Evolutionary conservation across 2,888 invertebrate species (phyloP), one percentile per base, ranked within the genome.

Genomic region (Lycaena phlaeas): DNA sequence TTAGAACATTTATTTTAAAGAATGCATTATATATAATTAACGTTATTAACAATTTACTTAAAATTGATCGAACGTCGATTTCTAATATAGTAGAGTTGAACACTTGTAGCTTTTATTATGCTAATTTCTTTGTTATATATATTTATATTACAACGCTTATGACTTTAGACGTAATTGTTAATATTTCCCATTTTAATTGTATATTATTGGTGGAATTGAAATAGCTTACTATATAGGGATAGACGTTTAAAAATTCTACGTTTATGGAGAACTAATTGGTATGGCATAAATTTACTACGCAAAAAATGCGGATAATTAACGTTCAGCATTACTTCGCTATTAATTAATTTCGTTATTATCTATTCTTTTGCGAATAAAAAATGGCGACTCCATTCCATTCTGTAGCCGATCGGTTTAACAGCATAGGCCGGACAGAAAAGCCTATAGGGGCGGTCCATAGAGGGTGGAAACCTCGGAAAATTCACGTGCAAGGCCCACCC

Each of bases 401-500:
- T 44, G 45, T 64, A 75, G 67, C 63, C 78, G 73, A 81, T 82
- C 77, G 68, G 76, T 81, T 78, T 76, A 82, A 79, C 81, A 74
- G 79, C 77, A 81, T 82, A 84, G 84, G 84, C 84, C 74, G 82
- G 81, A 81, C 82, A 82, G 84, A 84, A 84, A 84, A 82, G 84
- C 84, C 82, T 82, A 82, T 77, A 82, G 84, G 82, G 84, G 84
- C 84, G 84, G 82, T 78, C 81, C 82, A 81, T 65, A 60, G 75
- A 74, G 84, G 84, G 84, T 82, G 82, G 84, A 76, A 82, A 82
- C 84, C 75, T 81, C 73, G 82, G 84, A 81, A 84, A 81, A 79
- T 81, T 82, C 79, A 81, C 79, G 79, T 78, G 75, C 69, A 68
- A 73, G 70, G 54, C 76, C 79, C 79, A 73, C 77, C 82, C 81